Evolutionary conservation across 2,888 invertebrate genomes (phyloP).

Genomic region (Lobophora halterata): DNA sequence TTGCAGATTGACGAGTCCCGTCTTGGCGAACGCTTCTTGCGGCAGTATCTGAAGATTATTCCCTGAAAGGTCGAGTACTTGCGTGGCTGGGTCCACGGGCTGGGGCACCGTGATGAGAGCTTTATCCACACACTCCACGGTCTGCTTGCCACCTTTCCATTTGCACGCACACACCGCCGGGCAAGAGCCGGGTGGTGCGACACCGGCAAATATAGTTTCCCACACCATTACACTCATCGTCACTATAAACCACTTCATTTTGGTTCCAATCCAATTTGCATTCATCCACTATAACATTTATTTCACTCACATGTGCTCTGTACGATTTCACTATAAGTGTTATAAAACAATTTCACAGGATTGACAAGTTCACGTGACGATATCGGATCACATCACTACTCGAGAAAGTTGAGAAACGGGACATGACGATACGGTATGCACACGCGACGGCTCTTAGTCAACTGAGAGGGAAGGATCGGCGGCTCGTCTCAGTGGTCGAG

Average conservation of each 20-base stretch:
- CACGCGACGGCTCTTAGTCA: slow-evolving; percentile 67
- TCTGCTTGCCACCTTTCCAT: slow-evolving; percentile 96
- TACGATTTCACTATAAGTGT: slow-evolving; percentile 37
- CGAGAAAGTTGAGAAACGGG: slow-evolving; percentile 77
- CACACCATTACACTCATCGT: slow-evolving; percentile 70
- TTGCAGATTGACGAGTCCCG: slow-evolving; percentile 92
- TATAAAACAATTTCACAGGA: slow-evolving; percentile 46
- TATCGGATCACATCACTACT: slow-evolving; percentile 79
- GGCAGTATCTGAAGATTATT: slow-evolving; percentile 93
- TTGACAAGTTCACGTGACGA: slow-evolving; percentile 51
- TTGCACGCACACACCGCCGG: slow-evolving; percentile 92
- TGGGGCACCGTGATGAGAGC: slow-evolving; percentile 92
- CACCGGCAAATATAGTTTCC: slow-evolving; percentile 63
- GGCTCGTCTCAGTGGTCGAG: slow-evolving; percentile 64
- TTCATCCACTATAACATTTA: slow-evolving; percentile 58
- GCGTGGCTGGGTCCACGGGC: slow-evolving; percentile 92
- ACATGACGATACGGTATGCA: slow-evolving; percentile 83
- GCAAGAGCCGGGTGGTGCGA: slow-evolving; percentile 82
- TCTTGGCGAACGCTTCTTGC: slow-evolving; percentile 89
- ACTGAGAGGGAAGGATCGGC: slow-evolving; percentile 76
- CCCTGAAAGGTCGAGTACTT: slow-evolving; percentile 93
- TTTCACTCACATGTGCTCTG: slow-evolving; percentile 41
- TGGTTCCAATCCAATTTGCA: slow-evolving; percentile 52
- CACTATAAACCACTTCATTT: slow-evolving; percentile 75
- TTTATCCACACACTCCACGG: slow-evolving; percentile 93